These are phyloP conservation scores for Apotomis turbidana DNA, from an alignment of 2,888 invertebrate genomes.

Conservation along the genomic window DNA sequence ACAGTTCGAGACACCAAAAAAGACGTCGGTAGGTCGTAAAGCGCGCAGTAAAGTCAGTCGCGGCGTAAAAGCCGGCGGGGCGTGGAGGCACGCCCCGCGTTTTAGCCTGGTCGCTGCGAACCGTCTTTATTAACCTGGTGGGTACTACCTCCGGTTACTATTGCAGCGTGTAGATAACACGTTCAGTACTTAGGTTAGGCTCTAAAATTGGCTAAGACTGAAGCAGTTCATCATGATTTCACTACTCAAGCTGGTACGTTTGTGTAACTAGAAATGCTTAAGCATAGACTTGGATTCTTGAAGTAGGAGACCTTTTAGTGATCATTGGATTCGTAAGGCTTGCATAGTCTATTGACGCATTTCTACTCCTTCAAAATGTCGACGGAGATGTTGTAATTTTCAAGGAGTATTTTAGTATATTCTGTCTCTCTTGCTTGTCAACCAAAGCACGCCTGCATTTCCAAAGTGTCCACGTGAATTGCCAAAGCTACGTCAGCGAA, in stretches of 20 bases:
- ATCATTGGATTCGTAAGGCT: too few relatives aligned
- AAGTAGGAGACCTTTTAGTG: too few relatives aligned
- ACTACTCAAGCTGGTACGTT: neutral
- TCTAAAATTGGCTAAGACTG: slow-evolving; percentile 6
- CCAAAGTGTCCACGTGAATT: neutral
- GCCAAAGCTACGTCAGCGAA: neutral
- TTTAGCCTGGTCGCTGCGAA: slow-evolving; percentile 52
- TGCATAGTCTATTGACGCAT: too few relatives aligned
- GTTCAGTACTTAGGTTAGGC: slow-evolving; percentile 30
- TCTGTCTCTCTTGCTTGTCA: too few relatives aligned
- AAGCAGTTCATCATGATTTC: slow-evolving; percentile 8
- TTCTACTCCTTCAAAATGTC: too few relatives aligned
- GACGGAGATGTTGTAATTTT: too few relatives aligned
- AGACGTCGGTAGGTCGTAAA: slow-evolving; percentile 67
- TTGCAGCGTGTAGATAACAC: slow-evolving; percentile 36
- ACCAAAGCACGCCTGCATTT: too few relatives aligned
- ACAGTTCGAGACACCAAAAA: slow-evolving; percentile 68
- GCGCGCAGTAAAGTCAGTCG: slow-evolving; percentile 67
- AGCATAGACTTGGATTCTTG: too few relatives aligned
- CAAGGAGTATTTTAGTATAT: too few relatives aligned
- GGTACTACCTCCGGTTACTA: slow-evolving; percentile 57
- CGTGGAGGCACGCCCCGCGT: slow-evolving; percentile 75
- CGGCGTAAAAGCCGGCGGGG: slow-evolving; percentile 67
- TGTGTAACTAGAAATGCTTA: too few relatives aligned
- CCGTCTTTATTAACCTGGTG: slow-evolving; percentile 75